These are phyloP conservation scores for Clinocottus analis DNA, from an alignment of 2,113 vertebrate species.

Conservation along the genomic window DNA sequence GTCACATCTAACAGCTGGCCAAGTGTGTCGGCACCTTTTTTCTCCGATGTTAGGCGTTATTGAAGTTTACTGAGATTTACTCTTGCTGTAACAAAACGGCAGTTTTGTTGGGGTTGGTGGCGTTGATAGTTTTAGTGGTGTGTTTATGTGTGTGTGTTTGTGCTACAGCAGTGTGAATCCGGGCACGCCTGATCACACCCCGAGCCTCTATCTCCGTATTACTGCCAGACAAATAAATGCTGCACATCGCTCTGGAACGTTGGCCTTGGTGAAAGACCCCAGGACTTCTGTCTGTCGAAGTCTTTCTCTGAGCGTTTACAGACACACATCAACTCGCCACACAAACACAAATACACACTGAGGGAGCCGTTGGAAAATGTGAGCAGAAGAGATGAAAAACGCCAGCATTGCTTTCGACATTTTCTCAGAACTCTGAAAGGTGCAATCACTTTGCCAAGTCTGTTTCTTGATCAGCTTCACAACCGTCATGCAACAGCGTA, in stretches of 20 bases:
- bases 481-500: background rate
- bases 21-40: conserved; percentile 38
- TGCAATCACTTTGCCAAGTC: background rate
- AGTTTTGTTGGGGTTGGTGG: conserved; percentile 16
- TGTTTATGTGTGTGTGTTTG: background rate
- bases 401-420: background rate
- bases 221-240: conserved; percentile 54
- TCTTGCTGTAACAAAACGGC: conserved; percentile 49
- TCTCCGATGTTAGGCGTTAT: conserved; percentile 29
- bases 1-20: conserved; percentile 21
- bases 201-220: conserved; percentile 56
- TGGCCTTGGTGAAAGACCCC: conserved; percentile 29
- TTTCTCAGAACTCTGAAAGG: background rate
- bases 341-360: background rate
- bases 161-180: conserved; percentile 19
- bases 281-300: conserved; percentile 20
- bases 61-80: conserved; percentile 55
- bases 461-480: background rate
- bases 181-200: conserved; percentile 44
- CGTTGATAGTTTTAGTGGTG: background rate
- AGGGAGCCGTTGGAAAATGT: conserved; percentile 2
- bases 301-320: conserved; percentile 36
- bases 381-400: background rate
- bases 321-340: background rate
- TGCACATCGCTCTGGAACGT: conserved; percentile 27